Percentiles rank a stretch among this genome's conserved stretches.
These are phyloP conservation scores for Entosphenus tridentatus DNA, from an alignment of 2,113 vertebrate species.

Conservation along the genomic window DNA sequence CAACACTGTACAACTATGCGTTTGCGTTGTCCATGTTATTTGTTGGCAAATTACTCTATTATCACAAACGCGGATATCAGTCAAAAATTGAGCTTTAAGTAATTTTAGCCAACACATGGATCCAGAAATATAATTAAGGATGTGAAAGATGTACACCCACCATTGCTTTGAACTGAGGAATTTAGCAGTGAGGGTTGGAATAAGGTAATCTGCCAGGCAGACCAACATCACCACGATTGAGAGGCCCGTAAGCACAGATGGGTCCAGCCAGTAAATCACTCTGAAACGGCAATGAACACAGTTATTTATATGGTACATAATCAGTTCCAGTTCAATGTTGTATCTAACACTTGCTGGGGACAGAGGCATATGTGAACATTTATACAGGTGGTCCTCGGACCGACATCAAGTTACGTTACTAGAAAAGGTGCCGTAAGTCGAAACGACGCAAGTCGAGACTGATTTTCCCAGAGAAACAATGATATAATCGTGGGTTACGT, in stretches of 20 bases:
- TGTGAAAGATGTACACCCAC: constrained; percentile 22
- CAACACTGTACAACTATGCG: too few species aligned
- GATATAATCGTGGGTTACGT: neutral
- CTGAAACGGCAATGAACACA: constrained; percentile 20
- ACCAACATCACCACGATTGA: constrained; percentile 76
- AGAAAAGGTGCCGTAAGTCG: neutral
- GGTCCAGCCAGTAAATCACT: constrained; percentile 75
- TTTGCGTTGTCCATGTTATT: too few species aligned
- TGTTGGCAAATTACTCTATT: too few species aligned
- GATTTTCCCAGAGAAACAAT: neutral
- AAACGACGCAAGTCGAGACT: neutral
- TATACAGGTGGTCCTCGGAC: too few species aligned
- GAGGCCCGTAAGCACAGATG: constrained; percentile 74
- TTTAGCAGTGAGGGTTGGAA: constrained; percentile 66
- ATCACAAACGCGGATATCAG: too few species aligned
- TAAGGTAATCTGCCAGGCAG: constrained; percentile 84
- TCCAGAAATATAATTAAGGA: too few species aligned
- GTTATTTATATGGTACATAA: neutral
- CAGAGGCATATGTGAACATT: neutral
- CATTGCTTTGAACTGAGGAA: constrained; percentile 92
- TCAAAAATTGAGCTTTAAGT: too few species aligned
- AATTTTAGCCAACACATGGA: too few species aligned
- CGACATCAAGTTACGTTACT: too few species aligned
- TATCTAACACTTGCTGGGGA: neutral
- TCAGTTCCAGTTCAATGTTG: neutral